Percentiles rank a stretch among this genome's conserved stretches.
Conservation (phyloP, 1,140 invertebrate species). For the Saccostrea echinata region DNA sequence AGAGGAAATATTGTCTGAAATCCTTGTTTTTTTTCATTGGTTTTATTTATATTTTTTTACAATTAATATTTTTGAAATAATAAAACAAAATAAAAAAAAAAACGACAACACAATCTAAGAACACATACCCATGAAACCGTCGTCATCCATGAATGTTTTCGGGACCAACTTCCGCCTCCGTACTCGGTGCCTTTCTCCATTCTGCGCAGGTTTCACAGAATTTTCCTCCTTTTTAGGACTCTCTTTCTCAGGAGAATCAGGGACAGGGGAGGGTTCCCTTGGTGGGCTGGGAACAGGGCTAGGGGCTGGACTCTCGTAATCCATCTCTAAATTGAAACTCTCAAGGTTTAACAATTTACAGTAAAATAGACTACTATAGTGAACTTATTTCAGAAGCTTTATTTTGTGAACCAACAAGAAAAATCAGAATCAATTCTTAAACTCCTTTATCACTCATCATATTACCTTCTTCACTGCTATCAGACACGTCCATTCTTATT, state of each 20-base stretch:
- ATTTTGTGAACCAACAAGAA: too few species aligned
- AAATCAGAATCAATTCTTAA: too few species aligned
- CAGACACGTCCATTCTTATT: constrained; percentile 68
- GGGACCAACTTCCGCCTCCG: constrained; percentile 68
- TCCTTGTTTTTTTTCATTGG: not conserved
- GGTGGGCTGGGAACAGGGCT: constrained; percentile 61
- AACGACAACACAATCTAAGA: not conserved
- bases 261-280: constrained; percentile 60
- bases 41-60: not conserved
- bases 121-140: constrained; percentile 75
- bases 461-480: constrained; percentile 64
- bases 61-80: not conserved
- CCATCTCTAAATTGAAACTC: constrained; percentile 61
- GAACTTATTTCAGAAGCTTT: too few species aligned
- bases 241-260: constrained; percentile 58
- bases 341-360: too few species aligned
- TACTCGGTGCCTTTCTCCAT: constrained; percentile 59
- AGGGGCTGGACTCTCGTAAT: constrained; percentile 64
- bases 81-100: not conserved
- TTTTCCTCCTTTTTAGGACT: constrained; percentile 46
- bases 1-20: not conserved
- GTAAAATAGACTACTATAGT: too few species aligned
- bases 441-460: too few species aligned
- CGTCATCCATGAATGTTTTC: constrained; percentile 73
- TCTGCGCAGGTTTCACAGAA: constrained; percentile 6